phyloP scores from a whole-genome alignment of 1,140 invertebrate genomes.

The Lysiphlebus fabarum region DNA sequence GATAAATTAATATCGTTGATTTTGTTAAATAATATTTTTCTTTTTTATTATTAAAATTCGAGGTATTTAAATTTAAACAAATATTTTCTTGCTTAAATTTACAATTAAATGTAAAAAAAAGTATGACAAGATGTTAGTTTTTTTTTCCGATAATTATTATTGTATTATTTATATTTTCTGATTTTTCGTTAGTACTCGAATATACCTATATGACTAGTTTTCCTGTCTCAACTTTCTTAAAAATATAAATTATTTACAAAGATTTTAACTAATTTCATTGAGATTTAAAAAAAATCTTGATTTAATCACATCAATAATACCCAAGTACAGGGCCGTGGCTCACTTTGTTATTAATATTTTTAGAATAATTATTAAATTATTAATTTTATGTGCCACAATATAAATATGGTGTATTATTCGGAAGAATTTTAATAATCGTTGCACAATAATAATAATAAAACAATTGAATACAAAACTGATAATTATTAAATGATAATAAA shows the following conservation, averaged over 20 bases:
- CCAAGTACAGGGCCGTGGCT: slow-evolving; percentile 42
- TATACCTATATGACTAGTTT: slow-evolving; percentile 56
- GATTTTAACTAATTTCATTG: slow-evolving; percentile 50
- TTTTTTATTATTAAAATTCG: no score
- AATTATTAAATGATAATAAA: no score
- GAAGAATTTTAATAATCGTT: no score
- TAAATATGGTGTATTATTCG: no score
- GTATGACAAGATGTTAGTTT: slow-evolving; percentile 52
- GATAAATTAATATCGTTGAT: no score
- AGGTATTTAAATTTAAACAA: slow-evolving; percentile 51
- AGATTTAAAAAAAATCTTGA: slow-evolving; percentile 48
- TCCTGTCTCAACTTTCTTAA: slow-evolving; percentile 52
- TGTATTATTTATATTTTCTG: no score
- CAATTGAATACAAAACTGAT: no score
- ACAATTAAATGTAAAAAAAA: slow-evolving; percentile 48
- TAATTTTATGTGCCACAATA: background rate
- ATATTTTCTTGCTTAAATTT: no score
- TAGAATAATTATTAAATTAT: background rate
- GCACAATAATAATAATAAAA: no score
- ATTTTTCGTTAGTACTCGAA: slow-evolving; percentile 45
- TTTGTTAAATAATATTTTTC: no score
- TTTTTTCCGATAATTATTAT: background rate
- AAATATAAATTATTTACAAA: slow-evolving; percentile 57
- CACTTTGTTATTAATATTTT: no score
- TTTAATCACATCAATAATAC: slow-evolving; percentile 53